Conservation (phyloP, 2,113 vertebrate species). For the Corythaeola cristata region DNA sequence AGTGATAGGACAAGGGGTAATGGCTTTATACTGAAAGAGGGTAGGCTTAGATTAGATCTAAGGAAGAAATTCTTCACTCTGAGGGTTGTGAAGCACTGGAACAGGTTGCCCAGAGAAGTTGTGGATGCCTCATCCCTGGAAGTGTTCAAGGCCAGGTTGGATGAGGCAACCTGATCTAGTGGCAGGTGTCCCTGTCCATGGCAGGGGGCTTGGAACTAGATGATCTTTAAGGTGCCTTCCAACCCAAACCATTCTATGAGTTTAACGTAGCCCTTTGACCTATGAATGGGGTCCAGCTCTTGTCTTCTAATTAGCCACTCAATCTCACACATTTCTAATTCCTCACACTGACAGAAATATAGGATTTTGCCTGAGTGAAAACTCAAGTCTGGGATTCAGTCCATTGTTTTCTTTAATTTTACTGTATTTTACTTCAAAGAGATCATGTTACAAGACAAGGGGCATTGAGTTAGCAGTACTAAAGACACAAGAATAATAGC, state of each 20-base stretch:
- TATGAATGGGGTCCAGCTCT: not conserved
- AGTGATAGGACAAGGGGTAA: too few relatives aligned
- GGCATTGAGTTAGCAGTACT: not conserved
- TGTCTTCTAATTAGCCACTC: not conserved
- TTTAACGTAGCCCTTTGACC: not conserved
- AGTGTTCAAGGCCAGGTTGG: too few relatives aligned
- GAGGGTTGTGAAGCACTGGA: too few relatives aligned
- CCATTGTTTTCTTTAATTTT: conserved; percentile 7
- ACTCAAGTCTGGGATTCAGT: not conserved
- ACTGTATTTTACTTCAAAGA: not conserved
- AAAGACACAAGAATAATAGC: not conserved
- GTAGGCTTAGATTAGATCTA: too few relatives aligned
- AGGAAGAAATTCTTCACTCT: too few relatives aligned
- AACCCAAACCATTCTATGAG: not conserved
- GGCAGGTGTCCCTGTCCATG: too few relatives aligned
- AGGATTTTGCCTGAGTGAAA: not conserved
- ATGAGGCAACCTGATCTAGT: too few relatives aligned
- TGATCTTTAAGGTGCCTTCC: too few relatives aligned
- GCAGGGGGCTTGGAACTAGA: too few relatives aligned
- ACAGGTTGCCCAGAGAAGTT: too few relatives aligned
- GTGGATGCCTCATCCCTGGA: too few relatives aligned
- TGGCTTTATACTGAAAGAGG: too few relatives aligned
- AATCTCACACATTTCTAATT: not conserved
- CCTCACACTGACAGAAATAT: not conserved
- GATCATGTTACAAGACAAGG: accelerated